Evolutionary conservation across 2,888 invertebrate genomes (phyloP).

Genomic region (Eristalis pertinax): DNA sequence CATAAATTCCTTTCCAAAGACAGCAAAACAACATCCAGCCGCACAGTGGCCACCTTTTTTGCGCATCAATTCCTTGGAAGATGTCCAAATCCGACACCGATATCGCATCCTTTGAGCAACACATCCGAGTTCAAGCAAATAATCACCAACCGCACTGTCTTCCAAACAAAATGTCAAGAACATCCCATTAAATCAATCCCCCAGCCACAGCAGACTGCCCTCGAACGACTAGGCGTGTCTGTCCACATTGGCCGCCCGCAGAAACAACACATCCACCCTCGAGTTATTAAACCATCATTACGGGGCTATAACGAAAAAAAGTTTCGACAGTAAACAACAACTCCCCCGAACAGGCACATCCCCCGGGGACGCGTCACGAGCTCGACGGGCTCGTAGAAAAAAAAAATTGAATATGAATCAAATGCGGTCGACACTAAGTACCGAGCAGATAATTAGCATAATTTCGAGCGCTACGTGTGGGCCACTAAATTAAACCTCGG

Average conservation of each 20-base stretch:
- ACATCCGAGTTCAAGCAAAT: too few species aligned
- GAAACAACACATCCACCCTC: not conserved
- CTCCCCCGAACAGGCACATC: not conserved
- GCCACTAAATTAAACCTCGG: conserved; percentile 31
- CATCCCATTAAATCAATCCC: not conserved
- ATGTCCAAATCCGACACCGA: not conserved
- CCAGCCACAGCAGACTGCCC: not conserved
- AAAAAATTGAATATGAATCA: conserved; percentile 36
- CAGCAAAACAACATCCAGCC: not conserved
- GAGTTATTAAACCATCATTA: not conserved
- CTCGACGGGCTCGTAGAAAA: not conserved
- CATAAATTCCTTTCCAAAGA: not conserved
- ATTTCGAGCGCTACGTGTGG: conserved; percentile 35
- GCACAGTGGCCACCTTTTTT: not conserved
- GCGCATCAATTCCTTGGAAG: not conserved
- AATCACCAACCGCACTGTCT: not conserved
- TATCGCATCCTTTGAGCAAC: not conserved
- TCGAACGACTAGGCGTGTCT: not conserved
- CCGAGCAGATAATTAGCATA: conserved; percentile 22
- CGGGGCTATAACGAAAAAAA: not conserved
- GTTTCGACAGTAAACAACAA: not conserved
- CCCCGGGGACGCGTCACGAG: not conserved
- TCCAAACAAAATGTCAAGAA: not conserved
- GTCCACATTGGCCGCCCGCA: not conserved
- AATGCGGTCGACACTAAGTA: conserved; percentile 30